Evolutionary conservation across 2,888 invertebrate genomes (phyloP).

Genomic region (Lycophotia porphyrea): DNA sequence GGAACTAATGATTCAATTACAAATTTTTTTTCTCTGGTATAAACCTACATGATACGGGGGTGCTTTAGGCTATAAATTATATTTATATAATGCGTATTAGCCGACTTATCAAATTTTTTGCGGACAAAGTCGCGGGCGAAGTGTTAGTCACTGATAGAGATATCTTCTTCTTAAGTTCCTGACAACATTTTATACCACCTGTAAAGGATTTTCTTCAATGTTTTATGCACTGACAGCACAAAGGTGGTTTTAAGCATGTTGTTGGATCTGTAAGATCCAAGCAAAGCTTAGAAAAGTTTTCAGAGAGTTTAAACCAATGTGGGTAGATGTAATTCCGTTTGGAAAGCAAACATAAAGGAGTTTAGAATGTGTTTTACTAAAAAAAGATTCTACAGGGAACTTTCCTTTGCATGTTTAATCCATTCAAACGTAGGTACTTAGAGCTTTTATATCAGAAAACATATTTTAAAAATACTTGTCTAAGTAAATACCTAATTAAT

Average conservation of each 20-base stretch:
- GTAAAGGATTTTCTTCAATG: neutral
- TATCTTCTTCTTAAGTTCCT: neutral
- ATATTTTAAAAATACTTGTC: neutral
- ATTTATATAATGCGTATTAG: too few species aligned
- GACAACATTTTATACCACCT: neutral
- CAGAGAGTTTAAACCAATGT: neutral
- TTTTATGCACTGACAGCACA: neutral
- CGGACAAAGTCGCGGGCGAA: too few species aligned
- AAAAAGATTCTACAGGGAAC: neutral
- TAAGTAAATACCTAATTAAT: too few species aligned
- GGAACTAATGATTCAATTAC: too few species aligned
- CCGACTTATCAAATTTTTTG: too few species aligned
- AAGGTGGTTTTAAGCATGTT: neutral
- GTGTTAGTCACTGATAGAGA: neutral
- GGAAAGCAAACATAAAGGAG: neutral
- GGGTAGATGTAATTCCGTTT: conserved; percentile 11
- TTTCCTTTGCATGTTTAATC: neutral
- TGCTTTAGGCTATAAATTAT: too few species aligned
- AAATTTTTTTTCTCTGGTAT: too few species aligned
- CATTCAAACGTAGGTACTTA: neutral
- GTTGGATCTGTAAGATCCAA: neutral
- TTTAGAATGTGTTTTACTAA: conserved; percentile 6
- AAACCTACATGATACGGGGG: too few species aligned
- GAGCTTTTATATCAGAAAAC: neutral
- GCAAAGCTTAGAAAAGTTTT: conserved; percentile 1